A percentile compares a stretch with the other conserved stretches of the same genome.
phyloP scores from a whole-genome alignment of 1,140 invertebrate genomes.

The Drosophila lacteicornis region DNA sequence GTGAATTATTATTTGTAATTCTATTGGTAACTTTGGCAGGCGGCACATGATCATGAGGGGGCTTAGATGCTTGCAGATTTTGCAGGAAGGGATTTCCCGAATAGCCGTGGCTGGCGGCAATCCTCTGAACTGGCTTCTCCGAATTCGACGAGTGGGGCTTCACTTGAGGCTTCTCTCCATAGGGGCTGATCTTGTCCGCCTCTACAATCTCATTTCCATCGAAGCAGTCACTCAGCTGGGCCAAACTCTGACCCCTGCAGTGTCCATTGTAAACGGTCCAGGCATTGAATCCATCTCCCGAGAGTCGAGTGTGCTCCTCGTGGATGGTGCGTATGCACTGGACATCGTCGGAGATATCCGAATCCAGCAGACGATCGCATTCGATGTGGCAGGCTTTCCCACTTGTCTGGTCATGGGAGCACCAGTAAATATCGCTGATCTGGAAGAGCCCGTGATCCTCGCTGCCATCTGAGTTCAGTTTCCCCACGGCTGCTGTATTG shows the following conservation, averaged over 20 bases:
- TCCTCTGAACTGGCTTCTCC: constrained; percentile 20
- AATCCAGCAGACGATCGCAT: constrained; percentile 87
- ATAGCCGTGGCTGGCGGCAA: constrained; percentile 11
- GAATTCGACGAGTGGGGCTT: not conserved
- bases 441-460: constrained; percentile 88
- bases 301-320: constrained; percentile 87
- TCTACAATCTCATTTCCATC: constrained; percentile 61
- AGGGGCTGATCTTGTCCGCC: constrained; percentile 17
- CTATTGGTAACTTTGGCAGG: constrained; percentile 24
- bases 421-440: constrained; percentile 88
- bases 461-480: constrained; percentile 82
- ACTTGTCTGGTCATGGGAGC: constrained; percentile 86
- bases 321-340: constrained; percentile 88
- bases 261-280: constrained; percentile 86
- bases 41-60: constrained; percentile 2
- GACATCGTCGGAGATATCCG: constrained; percentile 89
- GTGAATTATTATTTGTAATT: constrained; percentile 2
- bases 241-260: constrained; percentile 47
- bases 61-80: constrained; percentile 17
- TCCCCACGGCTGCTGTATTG: constrained; percentile 88
- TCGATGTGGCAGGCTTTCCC: constrained; percentile 88
- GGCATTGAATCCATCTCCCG: constrained; percentile 89
- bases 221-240: constrained; percentile 61
- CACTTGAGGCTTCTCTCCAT: constrained; percentile 13
- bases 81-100: constrained; percentile 40